Evolutionary conservation across 37 sponge, comb jelly and placozoan species (phyloP), one percentile per base, ranked within the genome.

Genomic region (Beroe forskalii): DNA sequence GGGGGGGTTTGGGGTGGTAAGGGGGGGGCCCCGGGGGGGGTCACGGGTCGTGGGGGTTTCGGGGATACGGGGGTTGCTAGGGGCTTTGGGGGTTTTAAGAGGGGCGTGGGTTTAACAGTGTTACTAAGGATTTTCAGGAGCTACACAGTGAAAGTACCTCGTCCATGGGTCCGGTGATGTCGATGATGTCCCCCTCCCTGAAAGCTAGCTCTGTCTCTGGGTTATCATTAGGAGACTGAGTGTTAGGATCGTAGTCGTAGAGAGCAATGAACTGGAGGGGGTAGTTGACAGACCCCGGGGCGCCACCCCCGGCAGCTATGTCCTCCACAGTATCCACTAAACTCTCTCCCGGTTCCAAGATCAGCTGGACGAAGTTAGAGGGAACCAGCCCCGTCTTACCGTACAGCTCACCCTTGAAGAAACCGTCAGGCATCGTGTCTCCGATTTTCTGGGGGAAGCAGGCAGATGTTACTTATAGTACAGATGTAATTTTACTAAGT

Each of bases 181-280:
- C 60, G 33, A 80, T 80, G 0, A 80, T 20, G 8, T 80, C 86
- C n/a, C 86, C 86, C 33, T 80, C 86, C 20, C 60, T 22, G 60
- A 80, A 80, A 27, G 86, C 48, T 33, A 80, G 86, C 41, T 80
- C 86, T n/a, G 86, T 80, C 41, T 80, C 86, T 25, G 86, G 86
- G 20, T 80, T 80, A 41, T 80, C 86, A 42, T 80, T 80, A 9
- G 86, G 86, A 43, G 60, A 44, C 60, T 80, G 86, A 0, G 48
- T 44, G 38, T 22, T 44, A 6, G 86, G 86, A 42, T 80, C 60
- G 86, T 80, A 80, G 33, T 80, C 86, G 86, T 44, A 80, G 1
- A 80, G 86, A 0, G 86, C 86, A 0, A 80, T 44, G 42, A 27
- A 80, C 55, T 80, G 28, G 55, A 23, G 44, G 25, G 48, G 86